These are phyloP conservation scores for Drosophila picticornis DNA, from an alignment of 2,888 invertebrate species.

Conservation along the genomic window DNA sequence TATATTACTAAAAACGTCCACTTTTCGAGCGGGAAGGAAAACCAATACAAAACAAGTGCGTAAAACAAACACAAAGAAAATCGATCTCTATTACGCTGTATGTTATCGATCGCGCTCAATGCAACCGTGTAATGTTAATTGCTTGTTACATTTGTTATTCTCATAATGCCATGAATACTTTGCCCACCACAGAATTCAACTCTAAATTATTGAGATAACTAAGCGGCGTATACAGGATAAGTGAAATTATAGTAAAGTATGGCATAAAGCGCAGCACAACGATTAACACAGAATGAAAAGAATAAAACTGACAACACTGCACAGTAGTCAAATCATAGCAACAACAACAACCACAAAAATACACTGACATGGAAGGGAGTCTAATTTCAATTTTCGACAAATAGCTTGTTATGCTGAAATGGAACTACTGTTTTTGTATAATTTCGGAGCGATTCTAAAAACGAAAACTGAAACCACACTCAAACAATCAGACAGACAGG, in stretches of 20 bases:
- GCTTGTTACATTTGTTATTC: background rate
- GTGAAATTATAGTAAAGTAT: background rate
- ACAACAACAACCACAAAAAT: slow-evolving; percentile 15
- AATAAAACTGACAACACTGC: background rate
- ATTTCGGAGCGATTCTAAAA: slow-evolving; percentile 57
- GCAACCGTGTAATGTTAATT: background rate
- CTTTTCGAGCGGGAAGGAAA: background rate
- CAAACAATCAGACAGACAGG: slow-evolving; percentile 40
- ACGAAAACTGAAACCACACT: slow-evolving; percentile 9
- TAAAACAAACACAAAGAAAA: background rate
- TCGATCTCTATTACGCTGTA: background rate
- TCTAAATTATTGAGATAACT: background rate
- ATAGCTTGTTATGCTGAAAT: slow-evolving; percentile 69
- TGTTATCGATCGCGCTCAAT: background rate
- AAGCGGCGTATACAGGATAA: background rate
- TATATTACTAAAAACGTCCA: background rate
- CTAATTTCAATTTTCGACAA: slow-evolving; percentile 67
- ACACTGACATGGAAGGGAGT: slow-evolving; percentile 33
- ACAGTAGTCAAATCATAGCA: slow-evolving; percentile 34
- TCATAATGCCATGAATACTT: background rate
- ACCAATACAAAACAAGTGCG: background rate
- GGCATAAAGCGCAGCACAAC: background rate
- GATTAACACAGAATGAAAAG: background rate
- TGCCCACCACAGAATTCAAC: background rate
- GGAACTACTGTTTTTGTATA: slow-evolving; percentile 73